A percentile compares a stretch with the other conserved stretches of the same genome.
Evolutionary conservation across 1,140 invertebrate species (phyloP).

Genomic region (Drosophila navojoa): DNA sequence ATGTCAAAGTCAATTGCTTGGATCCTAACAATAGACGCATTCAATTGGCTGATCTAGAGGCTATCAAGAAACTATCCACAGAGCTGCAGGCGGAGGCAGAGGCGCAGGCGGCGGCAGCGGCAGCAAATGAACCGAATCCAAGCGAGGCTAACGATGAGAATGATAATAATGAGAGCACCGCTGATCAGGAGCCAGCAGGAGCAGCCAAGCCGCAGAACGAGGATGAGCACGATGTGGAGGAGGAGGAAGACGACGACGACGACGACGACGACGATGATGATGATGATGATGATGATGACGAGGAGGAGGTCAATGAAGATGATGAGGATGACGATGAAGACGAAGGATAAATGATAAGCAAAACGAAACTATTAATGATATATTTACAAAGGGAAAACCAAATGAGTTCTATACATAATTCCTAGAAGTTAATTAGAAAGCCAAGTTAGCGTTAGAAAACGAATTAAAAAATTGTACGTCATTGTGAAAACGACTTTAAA

Average conservation of each 20-base stretch:
- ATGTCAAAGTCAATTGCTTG: slow-evolving; percentile 71
- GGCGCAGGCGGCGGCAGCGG: background rate
- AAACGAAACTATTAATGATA: slow-evolving; percentile 6
- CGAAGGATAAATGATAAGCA: slow-evolving; percentile 15
- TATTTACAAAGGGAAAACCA: background rate
- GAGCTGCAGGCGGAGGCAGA: slow-evolving; percentile 33
- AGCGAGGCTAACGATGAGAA: slow-evolving; percentile 32
- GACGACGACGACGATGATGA: background rate
- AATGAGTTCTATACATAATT: slow-evolving; percentile 20
- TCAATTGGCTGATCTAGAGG: slow-evolving; percentile 58
- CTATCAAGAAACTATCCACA: slow-evolving; percentile 52
- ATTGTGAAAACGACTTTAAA: slow-evolving; percentile 54
- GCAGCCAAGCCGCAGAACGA: slow-evolving; percentile 22
- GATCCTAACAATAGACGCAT: slow-evolving; percentile 77
- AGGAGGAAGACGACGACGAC: slow-evolving; percentile 10
- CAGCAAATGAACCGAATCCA: slow-evolving; percentile 21
- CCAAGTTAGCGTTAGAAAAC: slow-evolving; percentile 46
- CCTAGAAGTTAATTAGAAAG: slow-evolving; percentile 18
- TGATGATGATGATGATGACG: slow-evolving; percentile 13
- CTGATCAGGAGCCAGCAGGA: slow-evolving; percentile 22
- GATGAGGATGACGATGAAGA: slow-evolving; percentile 15
- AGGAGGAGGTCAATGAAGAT: background rate
- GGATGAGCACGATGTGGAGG: background rate
- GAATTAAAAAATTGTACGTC: slow-evolving; percentile 35
- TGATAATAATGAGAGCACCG: slow-evolving; percentile 30